Evolutionary conservation across 2,888 invertebrate species (phyloP).

Genomic region (Hirtodrosophila alboralis): DNA sequence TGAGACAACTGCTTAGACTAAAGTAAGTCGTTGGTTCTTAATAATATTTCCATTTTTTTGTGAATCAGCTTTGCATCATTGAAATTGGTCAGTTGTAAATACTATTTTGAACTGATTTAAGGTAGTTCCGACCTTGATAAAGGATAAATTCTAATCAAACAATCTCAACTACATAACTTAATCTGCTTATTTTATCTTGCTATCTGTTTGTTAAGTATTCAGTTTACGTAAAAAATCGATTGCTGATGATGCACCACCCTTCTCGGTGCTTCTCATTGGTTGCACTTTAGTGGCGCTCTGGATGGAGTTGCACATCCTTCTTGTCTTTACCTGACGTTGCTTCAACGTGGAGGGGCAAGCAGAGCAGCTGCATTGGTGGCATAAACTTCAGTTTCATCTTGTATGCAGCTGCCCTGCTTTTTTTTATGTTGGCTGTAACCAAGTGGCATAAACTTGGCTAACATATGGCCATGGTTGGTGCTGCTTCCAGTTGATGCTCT

Average conservation of each 20-base stretch:
- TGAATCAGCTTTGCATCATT: too few relatives aligned
- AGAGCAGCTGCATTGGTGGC: conserved; percentile 15
- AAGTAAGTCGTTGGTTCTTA: too few relatives aligned
- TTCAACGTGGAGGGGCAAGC: conserved; percentile 32
- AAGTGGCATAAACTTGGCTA: conserved; percentile 67
- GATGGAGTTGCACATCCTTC: conserved; percentile 8
- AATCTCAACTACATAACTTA: too few relatives aligned
- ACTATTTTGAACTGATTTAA: too few relatives aligned
- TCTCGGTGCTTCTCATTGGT: conserved; percentile 8
- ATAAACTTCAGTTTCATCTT: conserved; percentile 41
- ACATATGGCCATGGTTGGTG: conserved; percentile 58
- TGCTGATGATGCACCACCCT: conserved; percentile 1
- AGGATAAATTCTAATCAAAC: too few relatives aligned
- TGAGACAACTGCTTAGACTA: too few relatives aligned
- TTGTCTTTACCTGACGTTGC: conserved; percentile 30
- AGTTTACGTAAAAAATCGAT: conserved; percentile 38
- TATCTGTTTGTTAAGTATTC: conserved; percentile 42
- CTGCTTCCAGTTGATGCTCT: conserved; percentile 43
- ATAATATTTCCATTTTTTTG: too few relatives aligned
- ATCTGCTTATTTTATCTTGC: conserved; percentile 19
- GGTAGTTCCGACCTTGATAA: too few relatives aligned
- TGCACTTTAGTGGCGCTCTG: conserved; percentile 10
- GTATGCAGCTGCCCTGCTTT: conserved; percentile 36
- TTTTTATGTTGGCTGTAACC: conserved; percentile 35
- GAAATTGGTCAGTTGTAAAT: too few relatives aligned